Base-by-base conservation (phyloP, 2,797 vertebrate species). In the Harpagifer antarcticus region DNA sequence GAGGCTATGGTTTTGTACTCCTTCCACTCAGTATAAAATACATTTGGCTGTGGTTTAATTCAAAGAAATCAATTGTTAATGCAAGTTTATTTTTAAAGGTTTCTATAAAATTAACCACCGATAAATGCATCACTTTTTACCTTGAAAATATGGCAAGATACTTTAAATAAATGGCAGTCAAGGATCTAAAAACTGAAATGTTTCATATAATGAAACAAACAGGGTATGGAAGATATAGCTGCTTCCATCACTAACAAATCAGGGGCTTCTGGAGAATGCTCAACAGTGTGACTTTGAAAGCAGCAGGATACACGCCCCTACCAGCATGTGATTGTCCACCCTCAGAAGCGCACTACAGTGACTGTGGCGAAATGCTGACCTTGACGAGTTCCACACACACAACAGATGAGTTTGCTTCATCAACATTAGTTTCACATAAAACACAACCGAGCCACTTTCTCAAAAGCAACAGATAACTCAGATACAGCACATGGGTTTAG, bases 251-350 rank as follows among this genome's bases (percentile, higher is more conserved):
- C 15, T 47, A 54, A 72, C 31, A 53, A 63, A 68, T 48, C 19
- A 57, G 47, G 27, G 10, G 27, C 73, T 55, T 58, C 13, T 52
- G 54, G 43, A 75, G 50, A 43, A 63, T 31, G 78, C 55, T 74
- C 62, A 78, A 72, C 31, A 33, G 8, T 6, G 37, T 5, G 47
- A 61, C 72, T 82, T 63, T 81, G 62, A 85, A 77, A 74, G 58
- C 82, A 70, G 72, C 79, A 68, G 71, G 68, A 68, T 9, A n/a
- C 54, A 43, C 33, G 66, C 68, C 66, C 71, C 43, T 40, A 63
- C 17, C 77, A 82, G 76, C 72, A 66, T 74, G 74, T 31, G 43
- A 71, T 52, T 58, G 45, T 59, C 66, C 67, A 70, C 60, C 49
- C 9, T 15, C 48, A 50, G 50, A 84, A 73, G 59, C 31, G 12